Evolutionary conservation across 2,113 vertebrate genomes (phyloP).

Genomic region (Erpornis zantholeuca): DNA sequence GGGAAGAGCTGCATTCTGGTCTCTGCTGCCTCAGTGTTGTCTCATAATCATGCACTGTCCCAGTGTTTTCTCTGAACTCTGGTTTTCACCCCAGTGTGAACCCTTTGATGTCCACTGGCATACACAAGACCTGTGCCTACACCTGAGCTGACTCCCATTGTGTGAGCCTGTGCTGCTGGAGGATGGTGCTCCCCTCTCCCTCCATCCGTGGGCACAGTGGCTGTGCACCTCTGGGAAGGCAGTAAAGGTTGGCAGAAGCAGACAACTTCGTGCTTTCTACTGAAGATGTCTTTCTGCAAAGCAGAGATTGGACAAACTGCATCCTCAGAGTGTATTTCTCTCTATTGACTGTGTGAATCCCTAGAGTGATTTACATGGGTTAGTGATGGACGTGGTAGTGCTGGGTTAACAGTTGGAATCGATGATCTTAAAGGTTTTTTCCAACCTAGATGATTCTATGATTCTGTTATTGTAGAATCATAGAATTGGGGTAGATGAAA

Average conservation of each 20-base stretch:
- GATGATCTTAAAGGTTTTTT: not conserved
- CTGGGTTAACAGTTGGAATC: not conserved
- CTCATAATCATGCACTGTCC: not conserved
- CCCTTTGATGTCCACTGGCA: not conserved
- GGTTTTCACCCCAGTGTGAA: not conserved
- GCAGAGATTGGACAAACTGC: not conserved
- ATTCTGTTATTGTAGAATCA: not conserved
- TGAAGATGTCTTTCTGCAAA: not conserved
- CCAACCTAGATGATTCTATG: not conserved
- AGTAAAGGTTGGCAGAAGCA: not conserved
- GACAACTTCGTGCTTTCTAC: not conserved
- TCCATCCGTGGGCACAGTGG: fast-evolving
- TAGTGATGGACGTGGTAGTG: not conserved
- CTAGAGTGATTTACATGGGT: not conserved
- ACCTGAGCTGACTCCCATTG: fast-evolving
- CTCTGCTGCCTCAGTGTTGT: not conserved
- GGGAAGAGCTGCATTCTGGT: not conserved
- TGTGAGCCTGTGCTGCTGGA: not conserved
- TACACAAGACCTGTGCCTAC: fast-evolving
- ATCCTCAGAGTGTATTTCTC: not conserved
- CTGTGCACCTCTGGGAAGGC: not conserved
- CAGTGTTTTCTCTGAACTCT: not conserved
- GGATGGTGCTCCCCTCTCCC: not conserved
- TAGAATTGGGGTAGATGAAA: not conserved
- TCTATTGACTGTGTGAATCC: not conserved